A percentile compares a stretch with the other conserved stretches of the same genome.
Evolutionary conservation across 1,140 invertebrate genomes (phyloP).

Genomic region (Eumaeus atala): DNA sequence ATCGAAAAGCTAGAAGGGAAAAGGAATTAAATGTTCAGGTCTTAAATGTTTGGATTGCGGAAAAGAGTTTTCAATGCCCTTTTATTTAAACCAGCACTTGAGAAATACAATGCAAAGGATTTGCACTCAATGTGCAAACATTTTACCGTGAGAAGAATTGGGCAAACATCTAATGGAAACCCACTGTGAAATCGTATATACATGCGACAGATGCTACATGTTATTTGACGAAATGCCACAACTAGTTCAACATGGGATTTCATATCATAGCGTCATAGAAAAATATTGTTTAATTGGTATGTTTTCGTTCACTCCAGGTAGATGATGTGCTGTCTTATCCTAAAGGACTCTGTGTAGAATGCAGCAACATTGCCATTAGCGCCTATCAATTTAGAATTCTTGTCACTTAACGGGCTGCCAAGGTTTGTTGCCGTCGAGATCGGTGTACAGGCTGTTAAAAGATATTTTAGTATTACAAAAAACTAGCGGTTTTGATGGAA

Average conservation of each 20-base stretch:
- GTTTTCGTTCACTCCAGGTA: slow-evolving; percentile 38
- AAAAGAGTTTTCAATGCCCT: slow-evolving; percentile 37
- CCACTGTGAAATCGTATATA: slow-evolving; percentile 26
- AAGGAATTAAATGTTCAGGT: slow-evolving; percentile 6
- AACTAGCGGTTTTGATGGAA: slow-evolving; percentile 38
- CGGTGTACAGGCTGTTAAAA: slow-evolving; percentile 45
- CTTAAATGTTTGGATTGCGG: slow-evolving; percentile 46
- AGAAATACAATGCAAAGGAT: slow-evolving; percentile 35
- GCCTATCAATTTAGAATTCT: slow-evolving; percentile 47
- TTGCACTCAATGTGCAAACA: slow-evolving; percentile 33
- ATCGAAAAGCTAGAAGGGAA: slow-evolving; percentile 15
- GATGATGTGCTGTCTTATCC: slow-evolving; percentile 41
- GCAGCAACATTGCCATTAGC: slow-evolving; percentile 37
- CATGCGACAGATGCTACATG: slow-evolving; percentile 37
- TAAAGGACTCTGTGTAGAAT: slow-evolving; percentile 37
- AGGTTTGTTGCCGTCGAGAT: slow-evolving; percentile 24
- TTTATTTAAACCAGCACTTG: slow-evolving; percentile 51
- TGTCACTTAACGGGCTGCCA: slow-evolving; percentile 29
- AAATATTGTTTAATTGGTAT: neutral
- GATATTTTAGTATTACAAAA: slow-evolving; percentile 40
- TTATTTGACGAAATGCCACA: slow-evolving; percentile 26
- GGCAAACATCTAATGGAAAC: slow-evolving; percentile 31
- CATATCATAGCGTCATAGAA: slow-evolving; percentile 21
- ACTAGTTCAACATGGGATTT: slow-evolving; percentile 26
- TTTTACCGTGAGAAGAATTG: slow-evolving; percentile 32